These are phyloP conservation scores for Punctoribates punctum DNA, from an alignment of 2,888 invertebrate genomes.

Conservation along the genomic window DNA sequence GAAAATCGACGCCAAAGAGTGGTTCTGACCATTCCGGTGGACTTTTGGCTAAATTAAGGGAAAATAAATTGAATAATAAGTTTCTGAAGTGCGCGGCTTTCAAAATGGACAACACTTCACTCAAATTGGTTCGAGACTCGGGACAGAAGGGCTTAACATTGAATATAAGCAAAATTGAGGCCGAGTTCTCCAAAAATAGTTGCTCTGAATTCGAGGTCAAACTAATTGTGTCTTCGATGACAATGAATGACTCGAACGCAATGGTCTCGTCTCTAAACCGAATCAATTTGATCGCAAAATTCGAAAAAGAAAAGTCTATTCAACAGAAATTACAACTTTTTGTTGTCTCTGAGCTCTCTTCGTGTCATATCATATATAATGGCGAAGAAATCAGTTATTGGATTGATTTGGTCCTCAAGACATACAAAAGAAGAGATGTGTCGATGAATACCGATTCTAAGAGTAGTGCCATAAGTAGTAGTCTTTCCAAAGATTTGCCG, in stretches of 20 bases:
- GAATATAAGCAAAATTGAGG: constrained; percentile 43
- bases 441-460: background rate
- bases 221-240: constrained; percentile 15
- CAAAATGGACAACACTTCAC: background rate
- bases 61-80: background rate
- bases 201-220: background rate
- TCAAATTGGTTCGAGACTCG: constrained; percentile 40
- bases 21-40: background rate
- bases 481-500: constrained; percentile 21
- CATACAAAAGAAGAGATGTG: background rate
- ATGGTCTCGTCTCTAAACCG: constrained; percentile 31
- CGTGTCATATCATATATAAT: constrained; percentile 36
- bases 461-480: background rate
- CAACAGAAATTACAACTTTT: constrained; percentile 8
- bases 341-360: constrained; percentile 30
- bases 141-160: constrained; percentile 44
- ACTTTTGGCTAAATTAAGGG: background rate
- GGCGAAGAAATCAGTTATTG: constrained; percentile 35
- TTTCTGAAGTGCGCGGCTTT: constrained; percentile 9
- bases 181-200: constrained; percentile 29
- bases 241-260: constrained; percentile 31
- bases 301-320: constrained; percentile 35
- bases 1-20: background rate
- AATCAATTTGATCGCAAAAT: constrained; percentile 26
- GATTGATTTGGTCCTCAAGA: background rate